phyloP scores from a whole-genome alignment of 2,888 invertebrate genomes.

The Lottia gigantea region DNA sequence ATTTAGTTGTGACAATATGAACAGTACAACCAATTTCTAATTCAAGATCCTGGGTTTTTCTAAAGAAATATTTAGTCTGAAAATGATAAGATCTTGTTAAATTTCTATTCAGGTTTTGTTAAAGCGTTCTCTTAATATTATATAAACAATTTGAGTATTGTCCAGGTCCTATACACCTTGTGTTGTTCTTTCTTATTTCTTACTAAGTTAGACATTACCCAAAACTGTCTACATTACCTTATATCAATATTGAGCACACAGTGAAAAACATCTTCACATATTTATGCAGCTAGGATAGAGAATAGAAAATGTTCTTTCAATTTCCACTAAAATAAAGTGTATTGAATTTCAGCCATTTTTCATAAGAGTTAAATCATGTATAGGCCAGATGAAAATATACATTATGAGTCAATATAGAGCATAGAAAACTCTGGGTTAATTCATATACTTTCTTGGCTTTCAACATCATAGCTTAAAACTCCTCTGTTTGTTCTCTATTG shows the following conservation, averaged over 20 bases:
- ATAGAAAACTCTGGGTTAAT: not conserved
- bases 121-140: too few species aligned
- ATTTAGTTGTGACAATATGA: too few species aligned
- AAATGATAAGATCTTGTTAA: too few species aligned
- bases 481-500: not conserved
- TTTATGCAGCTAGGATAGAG: not conserved
- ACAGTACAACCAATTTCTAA: too few species aligned
- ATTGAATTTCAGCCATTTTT: conserved; percentile 4
- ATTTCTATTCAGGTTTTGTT: too few species aligned
- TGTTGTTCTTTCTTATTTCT: too few species aligned
- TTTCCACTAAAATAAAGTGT: conserved; percentile 6
- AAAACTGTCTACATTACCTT: not conserved
- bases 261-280: conserved; percentile 2
- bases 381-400: not conserved
- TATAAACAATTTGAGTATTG: too few species aligned
- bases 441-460: not conserved
- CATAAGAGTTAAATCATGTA: conserved; percentile 7
- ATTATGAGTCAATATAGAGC: not conserved
- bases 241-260: not conserved
- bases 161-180: too few species aligned
- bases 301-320: conserved; percentile 1
- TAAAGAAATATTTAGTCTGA: too few species aligned
- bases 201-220: not conserved
- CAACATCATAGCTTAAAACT: not conserved
- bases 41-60: too few species aligned